These are phyloP conservation scores for Chrysolina haemoptera DNA, from an alignment of 2,888 invertebrate genomes.

Conservation along the genomic window DNA sequence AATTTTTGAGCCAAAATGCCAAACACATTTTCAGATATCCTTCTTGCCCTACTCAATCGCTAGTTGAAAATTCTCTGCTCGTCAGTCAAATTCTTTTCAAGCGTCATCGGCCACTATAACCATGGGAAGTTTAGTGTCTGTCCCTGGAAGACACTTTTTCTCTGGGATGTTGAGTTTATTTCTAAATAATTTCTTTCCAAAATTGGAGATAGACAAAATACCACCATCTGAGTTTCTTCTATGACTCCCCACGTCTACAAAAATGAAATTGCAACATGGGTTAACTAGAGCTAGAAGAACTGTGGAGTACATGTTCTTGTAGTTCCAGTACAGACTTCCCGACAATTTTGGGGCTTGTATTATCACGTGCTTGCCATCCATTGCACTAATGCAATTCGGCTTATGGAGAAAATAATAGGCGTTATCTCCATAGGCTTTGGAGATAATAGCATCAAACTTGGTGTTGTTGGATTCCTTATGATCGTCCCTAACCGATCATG, in stretches of 20 bases:
- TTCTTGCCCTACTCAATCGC: conserved; percentile 59
- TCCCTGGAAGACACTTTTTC: conserved; percentile 34
- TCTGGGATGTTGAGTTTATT: conserved; percentile 37
- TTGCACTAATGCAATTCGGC: conserved; percentile 37
- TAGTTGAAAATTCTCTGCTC: conserved; percentile 60
- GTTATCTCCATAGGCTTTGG: too few relatives aligned
- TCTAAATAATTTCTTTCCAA: conserved; percentile 33
- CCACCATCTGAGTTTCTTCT: conserved; percentile 41
- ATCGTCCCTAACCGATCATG: too few relatives aligned
- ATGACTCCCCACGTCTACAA: conserved; percentile 30
- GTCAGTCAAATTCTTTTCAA: conserved; percentile 54
- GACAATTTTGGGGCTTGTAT: conserved; percentile 35
- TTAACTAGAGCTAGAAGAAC: conserved; percentile 48
- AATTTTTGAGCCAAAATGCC: too few relatives aligned
- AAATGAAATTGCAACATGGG: conserved; percentile 40
- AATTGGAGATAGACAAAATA: conserved; percentile 34
- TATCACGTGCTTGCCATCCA: conserved; percentile 34
- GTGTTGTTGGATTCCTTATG: too few relatives aligned
- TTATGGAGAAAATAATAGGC: too few relatives aligned
- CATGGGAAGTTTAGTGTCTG: conserved; percentile 52
- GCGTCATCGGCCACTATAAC: conserved; percentile 57
- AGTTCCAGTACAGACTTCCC: conserved; percentile 45
- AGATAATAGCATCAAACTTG: too few relatives aligned
- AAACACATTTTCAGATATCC: conserved; percentile 58
- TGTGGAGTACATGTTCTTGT: conserved; percentile 49